Evolutionary conservation across 37 sponge, comb jelly and placozoan species (phyloP), one percentile per base, ranked within the genome.

Genomic region (Amphimedon queenslandica): DNA sequence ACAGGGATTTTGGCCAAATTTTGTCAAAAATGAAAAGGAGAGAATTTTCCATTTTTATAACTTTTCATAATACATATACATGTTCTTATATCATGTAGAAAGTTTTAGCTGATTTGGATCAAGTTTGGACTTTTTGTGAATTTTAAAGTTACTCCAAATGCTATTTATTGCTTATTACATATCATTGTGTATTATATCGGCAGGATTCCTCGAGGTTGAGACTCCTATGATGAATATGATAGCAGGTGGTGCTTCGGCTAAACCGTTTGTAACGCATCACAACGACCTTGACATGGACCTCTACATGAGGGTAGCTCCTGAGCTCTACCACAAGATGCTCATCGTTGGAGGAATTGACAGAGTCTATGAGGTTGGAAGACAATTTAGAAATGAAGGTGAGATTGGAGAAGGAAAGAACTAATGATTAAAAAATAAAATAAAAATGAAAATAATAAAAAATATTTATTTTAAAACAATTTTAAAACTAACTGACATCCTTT

Each of bases 211-310:
- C 43, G 87, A 94, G 42, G 90, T 94, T 67, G 99, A 99, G 78
- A 99, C 99, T 2, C 99, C 99, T 6, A 87, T 99, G 69, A 92
- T 99, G 85, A 99, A 99, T 66, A 90, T 93, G 88, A 90, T 99
- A n/a, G 74, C 95, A 31, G 99, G 99, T 0, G 99, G 99, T 40
- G 99, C 99, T 23, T 86, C 91, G 30, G 99, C 99, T 58, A 99
- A 99, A 60, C 99, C 99, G 32, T 99, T 99, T 53, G 75, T 99
- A 43, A 95, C 99, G n/a, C 99, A 99, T 63, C 99, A 99, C 79
- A 99, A 99, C 70, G 93, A 96, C 13, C 79, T 99, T 31, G 82
- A 99, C 63, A 77, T 95, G 77, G 96, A 99, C 74, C 84, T 99
- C 70, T 99, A 69, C 87, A 90, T 99, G 91, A 78, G 99, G 55